Base-by-base conservation (phyloP, 23 tunicate species). In the Styela plicata region DNA sequence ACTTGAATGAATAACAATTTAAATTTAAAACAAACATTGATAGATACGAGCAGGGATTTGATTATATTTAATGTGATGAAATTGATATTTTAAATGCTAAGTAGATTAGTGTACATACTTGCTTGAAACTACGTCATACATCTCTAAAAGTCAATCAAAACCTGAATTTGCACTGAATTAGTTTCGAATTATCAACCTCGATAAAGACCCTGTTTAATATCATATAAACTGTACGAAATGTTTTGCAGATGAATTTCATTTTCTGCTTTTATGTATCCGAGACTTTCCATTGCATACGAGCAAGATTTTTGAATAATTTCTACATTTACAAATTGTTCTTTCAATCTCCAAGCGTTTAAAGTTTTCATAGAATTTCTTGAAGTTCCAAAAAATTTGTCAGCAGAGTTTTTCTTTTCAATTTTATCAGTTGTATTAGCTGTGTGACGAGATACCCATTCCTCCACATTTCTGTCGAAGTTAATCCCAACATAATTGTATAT, bases 401-500 rank as follows among this genome's bases (percentile, higher is more conserved):
- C 32, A 28, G 29, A 3, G 18, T 66, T 27, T 30, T 33, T 32
- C 34, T 32, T 17, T 21, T 27, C 17, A 71, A 18, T 27, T n/a
- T 33, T 21, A 18, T 27, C 17, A 5, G 35, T 21, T 3, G 18
- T 62, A 1, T 23, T 34, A 2, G 62, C 44, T 2, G 88, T 84
- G 65, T 64, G 64, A 25, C 20, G 32, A 1, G 23, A 32, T 31
- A 84, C 34, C 88, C 88, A 84, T 33, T 74, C 44, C 27, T 30
- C 69, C 2, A 85, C 80, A 1, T 27, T 36, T 22, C 70, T 37
- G 31, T 85, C 79, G 52, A 68, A 79, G 27, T 85, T 79, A 19
- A 85, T 29, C 5, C 84, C 89, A 35, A 85, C 84, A 26, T 79
- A 85, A 27, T 85, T 67, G 74, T 85, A 78, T 5, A 85, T 34